Evolutionary conservation across 2,888 invertebrate genomes (phyloP).

Genomic region (Opisthograptis luteolata): DNA sequence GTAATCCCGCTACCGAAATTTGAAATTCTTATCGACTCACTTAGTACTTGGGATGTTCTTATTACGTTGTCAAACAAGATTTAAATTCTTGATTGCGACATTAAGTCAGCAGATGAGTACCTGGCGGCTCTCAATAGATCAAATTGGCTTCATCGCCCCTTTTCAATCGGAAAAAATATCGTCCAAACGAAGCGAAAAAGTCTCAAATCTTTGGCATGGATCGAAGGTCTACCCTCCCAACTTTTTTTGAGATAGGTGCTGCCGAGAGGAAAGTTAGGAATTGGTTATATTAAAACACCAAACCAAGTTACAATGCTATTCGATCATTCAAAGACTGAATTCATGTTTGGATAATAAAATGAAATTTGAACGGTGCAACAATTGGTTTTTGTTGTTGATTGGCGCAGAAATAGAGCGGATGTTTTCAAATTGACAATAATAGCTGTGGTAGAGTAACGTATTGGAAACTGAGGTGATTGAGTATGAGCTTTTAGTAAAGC

Average conservation of each 20-base stretch:
- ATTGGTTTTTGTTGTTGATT: too few relatives aligned
- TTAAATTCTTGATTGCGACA: slow-evolving; percentile 22
- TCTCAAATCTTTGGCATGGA: neutral
- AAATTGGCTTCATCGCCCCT: slow-evolving; percentile 12
- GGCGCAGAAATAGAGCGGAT: too few relatives aligned
- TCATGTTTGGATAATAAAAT: too few relatives aligned
- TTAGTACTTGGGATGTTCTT: slow-evolving; percentile 8
- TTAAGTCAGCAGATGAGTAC: slow-evolving; percentile 3
- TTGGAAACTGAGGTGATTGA: too few relatives aligned
- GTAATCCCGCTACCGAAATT: slow-evolving; percentile 2
- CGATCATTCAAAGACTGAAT: slow-evolving; percentile 1
- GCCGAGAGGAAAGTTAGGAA: neutral
- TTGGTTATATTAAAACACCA: neutral
- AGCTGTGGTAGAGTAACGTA: too few relatives aligned
- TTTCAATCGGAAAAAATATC: slow-evolving; percentile 14
- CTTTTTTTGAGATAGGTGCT: neutral
- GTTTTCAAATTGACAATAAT: too few relatives aligned
- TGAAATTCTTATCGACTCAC: slow-evolving; percentile 2
- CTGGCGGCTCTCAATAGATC: slow-evolving; percentile 15
- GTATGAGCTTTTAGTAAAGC: too few relatives aligned
- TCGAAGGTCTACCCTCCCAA: neutral
- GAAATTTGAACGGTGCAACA: too few relatives aligned
- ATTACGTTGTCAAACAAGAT: slow-evolving; percentile 19
- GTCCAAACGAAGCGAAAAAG: neutral
- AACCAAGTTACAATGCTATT: neutral